Evolutionary conservation across 1,140 invertebrate species (phyloP), one percentile per base, ranked within the genome.

Genomic region (Augochlora pura): DNA sequence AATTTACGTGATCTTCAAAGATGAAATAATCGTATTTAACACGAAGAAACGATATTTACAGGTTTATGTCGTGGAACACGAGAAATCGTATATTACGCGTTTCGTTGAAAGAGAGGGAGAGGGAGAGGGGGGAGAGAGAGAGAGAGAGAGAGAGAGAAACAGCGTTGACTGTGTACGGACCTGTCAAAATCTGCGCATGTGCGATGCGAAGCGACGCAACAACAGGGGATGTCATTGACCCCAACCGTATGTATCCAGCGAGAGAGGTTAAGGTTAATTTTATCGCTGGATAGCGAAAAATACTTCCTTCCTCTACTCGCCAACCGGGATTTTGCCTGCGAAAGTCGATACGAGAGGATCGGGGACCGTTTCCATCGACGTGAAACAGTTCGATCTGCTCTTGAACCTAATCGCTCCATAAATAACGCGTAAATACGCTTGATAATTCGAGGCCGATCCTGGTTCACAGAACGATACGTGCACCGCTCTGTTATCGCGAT

Each of bases 241-340:
- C 83, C 84, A 70, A 80, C 59, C 70, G 79, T 77, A 79, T 80
- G 84, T 86, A 86, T 80, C 68, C 72, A 82, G 67, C 80, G 76
- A 64, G 75, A 86, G 84, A 86, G 84, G 84, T 86, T 82, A 86
- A 86, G 84, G 84, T 85, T 86, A 86, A 86, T 86, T 86, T 86
- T 86, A 86, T 86, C 83, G 72, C 66, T 74, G 42, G 54, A 77
- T 57, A 54, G 67, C 42, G 84, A 81, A 86, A 85, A 86, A 85
- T 68, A 67, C 75, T 79, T 85, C 79, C 84, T 81, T 81, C 71
- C 82, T 75, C 66, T 57, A n/a, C 16, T 71, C 27, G 18, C 23
- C 9, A 9, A 21, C 54, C 6, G 38, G 49, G 32, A 73, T 73
- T 54, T 64, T 38, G 14, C 46, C 4, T 32, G 25, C 18, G 27